phyloP scores from a whole-genome alignment of 2,888 invertebrate species.

The Dastarcus helophoroides region DNA sequence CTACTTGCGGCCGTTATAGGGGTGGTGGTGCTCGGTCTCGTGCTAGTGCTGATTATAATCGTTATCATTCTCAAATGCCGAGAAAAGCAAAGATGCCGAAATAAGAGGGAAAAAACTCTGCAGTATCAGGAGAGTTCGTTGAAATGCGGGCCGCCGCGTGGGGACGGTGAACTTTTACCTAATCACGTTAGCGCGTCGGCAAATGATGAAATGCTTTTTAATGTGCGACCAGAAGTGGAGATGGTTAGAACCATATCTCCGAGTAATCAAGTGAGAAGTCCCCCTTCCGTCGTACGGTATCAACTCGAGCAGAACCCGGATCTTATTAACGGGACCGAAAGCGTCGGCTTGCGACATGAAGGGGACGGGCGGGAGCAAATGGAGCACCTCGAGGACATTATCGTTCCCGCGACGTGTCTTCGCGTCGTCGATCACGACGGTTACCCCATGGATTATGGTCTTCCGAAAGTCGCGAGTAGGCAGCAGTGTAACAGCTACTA shows the following conservation, averaged over 20 bases:
- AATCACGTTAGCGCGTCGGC: no score
- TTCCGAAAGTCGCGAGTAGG: constrained; percentile 48
- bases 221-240: constrained; percentile 17
- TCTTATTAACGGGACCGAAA: constrained; percentile 64
- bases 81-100: constrained; percentile 25
- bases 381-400: constrained; percentile 7
- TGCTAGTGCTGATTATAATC: constrained; percentile 53
- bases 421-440: constrained; percentile 65
- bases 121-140: constrained; percentile 35
- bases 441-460: constrained; percentile 62
- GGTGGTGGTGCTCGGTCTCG: constrained; percentile 49
- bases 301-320: constrained; percentile 60
- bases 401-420: constrained; percentile 22
- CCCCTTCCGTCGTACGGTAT: constrained; percentile 40
- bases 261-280: constrained; percentile 41
- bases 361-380: constrained; percentile 28
- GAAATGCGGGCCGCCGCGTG: constrained; percentile 2
- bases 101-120: constrained; percentile 47
- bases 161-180: background rate
- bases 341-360: constrained; percentile 36
- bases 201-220: constrained; percentile 10
- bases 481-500: constrained; percentile 36
- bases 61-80: constrained; percentile 44
- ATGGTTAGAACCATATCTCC: constrained; percentile 27
- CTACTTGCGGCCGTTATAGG: constrained; percentile 55